Conservation (phyloP, 1,140 invertebrate species). For the Drosophila bipectinata region DNA sequence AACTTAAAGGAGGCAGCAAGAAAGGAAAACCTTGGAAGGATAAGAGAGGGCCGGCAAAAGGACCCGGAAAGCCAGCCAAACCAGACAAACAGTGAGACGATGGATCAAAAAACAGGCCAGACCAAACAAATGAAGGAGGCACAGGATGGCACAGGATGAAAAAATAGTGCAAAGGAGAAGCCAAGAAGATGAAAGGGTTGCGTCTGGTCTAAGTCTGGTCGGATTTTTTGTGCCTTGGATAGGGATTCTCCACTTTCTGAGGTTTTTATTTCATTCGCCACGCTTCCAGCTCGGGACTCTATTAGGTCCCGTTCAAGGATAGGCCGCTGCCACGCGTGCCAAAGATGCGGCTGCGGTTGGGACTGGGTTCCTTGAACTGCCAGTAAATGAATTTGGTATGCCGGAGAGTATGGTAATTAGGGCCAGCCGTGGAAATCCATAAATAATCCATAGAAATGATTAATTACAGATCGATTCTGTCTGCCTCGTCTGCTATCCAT, state of each 20-base stretch:
- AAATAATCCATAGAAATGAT: constrained; percentile 80
- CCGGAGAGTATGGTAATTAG: constrained; percentile 52
- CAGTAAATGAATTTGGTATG: constrained; percentile 20
- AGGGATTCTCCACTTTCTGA: constrained; percentile 10
- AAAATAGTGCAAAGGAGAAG: constrained; percentile 37
- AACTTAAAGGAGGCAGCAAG: constrained; percentile 46
- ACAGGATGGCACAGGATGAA: constrained; percentile 15
- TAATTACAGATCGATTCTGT: constrained; percentile 66
- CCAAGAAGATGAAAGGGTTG: constrained; percentile 44
- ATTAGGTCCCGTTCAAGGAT: constrained; percentile 45
- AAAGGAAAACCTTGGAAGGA: constrained; percentile 11
- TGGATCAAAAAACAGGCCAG: constrained; percentile 47
- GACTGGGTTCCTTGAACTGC: constrained; percentile 18
- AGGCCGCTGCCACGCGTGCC: constrained; percentile 30
- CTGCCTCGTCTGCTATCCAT: constrained; percentile 64
- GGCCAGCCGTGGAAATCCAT: constrained; percentile 61
- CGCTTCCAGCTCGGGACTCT: constrained; percentile 24
- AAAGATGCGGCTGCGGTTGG: not conserved
- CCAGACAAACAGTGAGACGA: constrained; percentile 57
- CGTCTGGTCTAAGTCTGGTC: constrained; percentile 27
- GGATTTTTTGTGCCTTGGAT: constrained; percentile 17
- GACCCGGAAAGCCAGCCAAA: constrained; percentile 32
- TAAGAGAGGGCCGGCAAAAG: not conserved
- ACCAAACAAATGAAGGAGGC: constrained; percentile 23
- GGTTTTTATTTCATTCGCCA: constrained; percentile 26